Evolutionary conservation across 2,113 vertebrate species (phyloP).

Genomic region (Toxotes jaculatrix): DNA sequence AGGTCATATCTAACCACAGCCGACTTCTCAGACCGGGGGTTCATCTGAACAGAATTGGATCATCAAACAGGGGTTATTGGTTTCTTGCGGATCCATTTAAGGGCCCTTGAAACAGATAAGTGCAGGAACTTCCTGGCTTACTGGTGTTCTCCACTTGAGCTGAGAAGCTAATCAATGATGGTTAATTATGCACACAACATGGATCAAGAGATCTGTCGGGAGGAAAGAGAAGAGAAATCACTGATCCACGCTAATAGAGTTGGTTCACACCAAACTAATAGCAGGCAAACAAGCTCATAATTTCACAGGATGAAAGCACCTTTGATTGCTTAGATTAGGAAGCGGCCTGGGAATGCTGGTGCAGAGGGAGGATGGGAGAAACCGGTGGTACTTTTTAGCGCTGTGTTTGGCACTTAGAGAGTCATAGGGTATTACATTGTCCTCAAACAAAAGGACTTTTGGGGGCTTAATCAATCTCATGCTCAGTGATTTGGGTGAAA

Average conservation of each 20-base stretch:
- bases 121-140: slow-evolving; percentile 12
- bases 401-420: slow-evolving; percentile 3
- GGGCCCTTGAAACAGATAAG: slow-evolving; percentile 24
- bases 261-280: slow-evolving; percentile 61
- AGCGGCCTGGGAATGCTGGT: neutral
- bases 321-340: slow-evolving; percentile 52
- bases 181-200: slow-evolving; percentile 62
- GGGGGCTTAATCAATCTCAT: slow-evolving; percentile 49
- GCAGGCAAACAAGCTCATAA: slow-evolving; percentile 55
- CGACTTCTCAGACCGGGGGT: neutral
- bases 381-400: neutral
- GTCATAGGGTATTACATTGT: slow-evolving; percentile 15
- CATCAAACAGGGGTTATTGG: slow-evolving; percentile 2
- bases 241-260: slow-evolving; percentile 54
- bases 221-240: slow-evolving; percentile 45
- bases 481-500: slow-evolving; percentile 55
- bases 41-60: slow-evolving; percentile 7
- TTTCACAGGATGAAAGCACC: slow-evolving; percentile 56
- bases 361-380: neutral
- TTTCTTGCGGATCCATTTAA: slow-evolving; percentile 9
- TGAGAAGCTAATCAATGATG: slow-evolving; percentile 57
- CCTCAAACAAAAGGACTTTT: slow-evolving; percentile 37
- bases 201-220: slow-evolving; percentile 61
- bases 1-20: neutral
- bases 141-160: slow-evolving; percentile 36